A percentile compares a stretch with the other conserved stretches of the same genome.
These are phyloP conservation scores for Perizoma flavofasciatum DNA, from an alignment of 2,888 invertebrate species.

Conservation along the genomic window DNA sequence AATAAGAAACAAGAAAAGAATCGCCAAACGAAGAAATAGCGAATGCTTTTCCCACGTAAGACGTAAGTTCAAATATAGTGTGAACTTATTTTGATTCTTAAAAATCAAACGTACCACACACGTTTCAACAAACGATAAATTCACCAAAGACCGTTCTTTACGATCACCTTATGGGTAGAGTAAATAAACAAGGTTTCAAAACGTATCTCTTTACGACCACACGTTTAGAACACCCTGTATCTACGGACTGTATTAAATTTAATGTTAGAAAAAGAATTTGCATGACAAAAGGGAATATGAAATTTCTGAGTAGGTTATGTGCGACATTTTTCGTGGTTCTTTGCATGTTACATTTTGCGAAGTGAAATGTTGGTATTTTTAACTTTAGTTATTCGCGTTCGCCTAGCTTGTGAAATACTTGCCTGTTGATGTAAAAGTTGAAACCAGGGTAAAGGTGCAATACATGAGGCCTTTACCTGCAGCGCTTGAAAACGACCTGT, in stretches of 20 bases:
- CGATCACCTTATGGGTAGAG: conserved; percentile 16
- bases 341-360: conserved; percentile 31
- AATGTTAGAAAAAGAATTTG: conserved; percentile 44
- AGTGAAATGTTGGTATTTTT: conserved; percentile 23
- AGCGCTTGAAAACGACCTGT: too few species aligned
- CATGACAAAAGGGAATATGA: conserved; percentile 45
- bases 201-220: conserved; percentile 29
- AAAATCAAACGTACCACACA: conserved; percentile 26
- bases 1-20: too few species aligned
- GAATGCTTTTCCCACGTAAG: not conserved
- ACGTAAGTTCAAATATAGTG: too few species aligned
- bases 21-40: not conserved
- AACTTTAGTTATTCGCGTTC: not conserved
- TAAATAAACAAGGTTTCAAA: conserved; percentile 25
- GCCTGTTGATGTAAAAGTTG: too few species aligned
- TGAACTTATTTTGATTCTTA: conserved; percentile 10
- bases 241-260: conserved; percentile 41
- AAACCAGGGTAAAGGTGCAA: too few species aligned
- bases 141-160: conserved; percentile 21
- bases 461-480: too few species aligned
- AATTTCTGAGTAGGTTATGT: conserved; percentile 27
- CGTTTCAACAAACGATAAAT: conserved; percentile 23
- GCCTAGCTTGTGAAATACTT: not conserved
- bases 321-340: conserved; percentile 35
- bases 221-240: conserved; percentile 30